Conservation (phyloP, 2,797 vertebrate species). For the Etheostoma nigrum region DNA sequence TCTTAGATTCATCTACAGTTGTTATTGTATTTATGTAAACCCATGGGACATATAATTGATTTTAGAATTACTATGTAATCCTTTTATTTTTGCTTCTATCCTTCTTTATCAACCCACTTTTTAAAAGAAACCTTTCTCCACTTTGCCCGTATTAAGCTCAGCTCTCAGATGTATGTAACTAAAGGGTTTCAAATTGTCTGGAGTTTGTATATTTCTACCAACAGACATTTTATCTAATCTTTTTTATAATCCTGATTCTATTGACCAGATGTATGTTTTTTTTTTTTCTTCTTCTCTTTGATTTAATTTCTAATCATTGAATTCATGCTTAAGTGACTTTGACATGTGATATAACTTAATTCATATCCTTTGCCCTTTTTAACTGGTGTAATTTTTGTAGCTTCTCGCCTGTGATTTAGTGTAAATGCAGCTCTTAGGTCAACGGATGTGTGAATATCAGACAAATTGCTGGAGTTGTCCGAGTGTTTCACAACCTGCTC, state of each 20-base stretch:
- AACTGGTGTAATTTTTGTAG: constrained; percentile 64
- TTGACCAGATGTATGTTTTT: constrained; percentile 81
- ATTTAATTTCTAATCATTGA: constrained; percentile 77
- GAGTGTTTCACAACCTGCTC: constrained; percentile 67
- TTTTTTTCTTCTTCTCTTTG: constrained; percentile 45
- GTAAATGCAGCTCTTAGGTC: constrained; percentile 72
- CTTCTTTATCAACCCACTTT: constrained; percentile 66
- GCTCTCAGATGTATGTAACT: constrained; percentile 92
- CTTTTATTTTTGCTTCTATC: constrained; percentile 45
- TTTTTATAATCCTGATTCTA: constrained; percentile 82
- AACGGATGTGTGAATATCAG: constrained; percentile 75
- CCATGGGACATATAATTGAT: constrained; percentile 88
- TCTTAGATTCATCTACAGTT: constrained; percentile 88
- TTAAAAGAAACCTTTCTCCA: constrained; percentile 53
- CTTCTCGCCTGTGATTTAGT: constrained; percentile 58
- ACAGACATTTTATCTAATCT: constrained; percentile 84
- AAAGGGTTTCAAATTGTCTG: constrained; percentile 86
- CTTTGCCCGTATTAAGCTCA: constrained; percentile 77
- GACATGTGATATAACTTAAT: constrained; percentile 77
- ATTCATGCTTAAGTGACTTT: constrained; percentile 80
- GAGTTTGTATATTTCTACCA: constrained; percentile 88
- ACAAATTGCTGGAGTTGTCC: constrained; percentile 67
- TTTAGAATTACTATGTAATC: constrained; percentile 78
- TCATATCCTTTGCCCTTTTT: constrained; percentile 67
- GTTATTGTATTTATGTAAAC: constrained; percentile 94